These are phyloP conservation scores for Heliconius eleuchia DNA, from an alignment of 1,140 invertebrate genomes.

Conservation along the genomic window DNA sequence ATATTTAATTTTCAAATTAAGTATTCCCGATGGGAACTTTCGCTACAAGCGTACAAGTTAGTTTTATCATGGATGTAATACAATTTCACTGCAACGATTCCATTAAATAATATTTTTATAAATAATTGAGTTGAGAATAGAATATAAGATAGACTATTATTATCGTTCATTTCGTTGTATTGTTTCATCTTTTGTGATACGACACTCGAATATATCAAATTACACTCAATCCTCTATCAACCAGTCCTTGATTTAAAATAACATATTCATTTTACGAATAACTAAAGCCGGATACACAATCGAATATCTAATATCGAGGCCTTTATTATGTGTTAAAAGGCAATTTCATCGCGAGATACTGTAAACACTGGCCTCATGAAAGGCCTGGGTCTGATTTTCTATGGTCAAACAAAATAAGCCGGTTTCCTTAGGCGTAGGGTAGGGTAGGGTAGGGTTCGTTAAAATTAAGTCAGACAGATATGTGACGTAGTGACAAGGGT, in stretches of 20 bases:
- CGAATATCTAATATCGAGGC: slow-evolving; percentile 9
- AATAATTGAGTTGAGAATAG: neutral
- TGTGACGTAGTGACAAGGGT: slow-evolving; percentile 70
- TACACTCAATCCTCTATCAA: neutral
- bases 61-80: neutral
- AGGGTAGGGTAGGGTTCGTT: slow-evolving; percentile 39
- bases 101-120: no score
- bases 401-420: slow-evolving; percentile 47
- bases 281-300: neutral
- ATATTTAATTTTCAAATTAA: slow-evolving; percentile 14
- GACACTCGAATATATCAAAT: neutral
- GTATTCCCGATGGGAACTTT: neutral
- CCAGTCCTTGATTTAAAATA: neutral
- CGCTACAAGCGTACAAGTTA: neutral
- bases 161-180: neutral
- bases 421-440: slow-evolving; percentile 44
- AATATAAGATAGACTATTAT: neutral
- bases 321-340: slow-evolving; percentile 27
- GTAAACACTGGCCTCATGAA: slow-evolving; percentile 28
- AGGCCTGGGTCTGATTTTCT: slow-evolving; percentile 36
- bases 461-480: slow-evolving; percentile 71
- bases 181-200: neutral
- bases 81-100: neutral
- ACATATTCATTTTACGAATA: neutral
- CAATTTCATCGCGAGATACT: slow-evolving; percentile 33